Conservation (phyloP, 2,888 invertebrate species). For the Drosophila mimica region DNA sequence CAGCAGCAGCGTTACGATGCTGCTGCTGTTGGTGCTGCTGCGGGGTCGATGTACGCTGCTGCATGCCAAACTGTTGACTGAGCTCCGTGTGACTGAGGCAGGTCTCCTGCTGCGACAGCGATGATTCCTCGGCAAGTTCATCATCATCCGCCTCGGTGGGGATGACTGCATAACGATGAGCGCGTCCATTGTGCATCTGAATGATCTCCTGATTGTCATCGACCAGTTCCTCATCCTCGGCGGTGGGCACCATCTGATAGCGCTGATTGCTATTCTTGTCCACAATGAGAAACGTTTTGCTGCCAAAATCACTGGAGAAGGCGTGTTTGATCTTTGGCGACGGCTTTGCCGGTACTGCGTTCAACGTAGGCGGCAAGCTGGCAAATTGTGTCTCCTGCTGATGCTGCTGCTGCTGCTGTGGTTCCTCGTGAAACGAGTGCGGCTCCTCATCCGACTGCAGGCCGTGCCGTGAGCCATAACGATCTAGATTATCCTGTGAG, state of each 20-base stretch:
- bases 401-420: constrained; percentile 61
- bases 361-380: constrained; percentile 81
- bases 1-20: constrained; percentile 86
- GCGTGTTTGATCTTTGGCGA: constrained; percentile 82
- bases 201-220: constrained; percentile 85
- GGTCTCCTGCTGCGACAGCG: constrained; percentile 83
- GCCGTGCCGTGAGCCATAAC: constrained; percentile 65
- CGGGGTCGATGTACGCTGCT: constrained; percentile 83
- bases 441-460: constrained; percentile 72
- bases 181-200: constrained; percentile 85
- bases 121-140: constrained; percentile 73
- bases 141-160: constrained; percentile 86
- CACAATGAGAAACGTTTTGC: constrained; percentile 85
- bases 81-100: constrained; percentile 85
- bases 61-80: constrained; percentile 61
- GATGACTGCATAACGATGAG: constrained; percentile 87
- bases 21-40: constrained; percentile 64
- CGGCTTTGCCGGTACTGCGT: constrained; percentile 38
- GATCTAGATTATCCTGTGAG: constrained; percentile 84
- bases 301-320: constrained; percentile 85
- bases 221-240: constrained; percentile 86
- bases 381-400: constrained; percentile 75
- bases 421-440: constrained; percentile 81
- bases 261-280: constrained; percentile 87
- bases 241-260: constrained; percentile 89